These are phyloP conservation scores for Brachypalpus laphriformis DNA, from an alignment of 2,888 invertebrate genomes.

Conservation along the genomic window DNA sequence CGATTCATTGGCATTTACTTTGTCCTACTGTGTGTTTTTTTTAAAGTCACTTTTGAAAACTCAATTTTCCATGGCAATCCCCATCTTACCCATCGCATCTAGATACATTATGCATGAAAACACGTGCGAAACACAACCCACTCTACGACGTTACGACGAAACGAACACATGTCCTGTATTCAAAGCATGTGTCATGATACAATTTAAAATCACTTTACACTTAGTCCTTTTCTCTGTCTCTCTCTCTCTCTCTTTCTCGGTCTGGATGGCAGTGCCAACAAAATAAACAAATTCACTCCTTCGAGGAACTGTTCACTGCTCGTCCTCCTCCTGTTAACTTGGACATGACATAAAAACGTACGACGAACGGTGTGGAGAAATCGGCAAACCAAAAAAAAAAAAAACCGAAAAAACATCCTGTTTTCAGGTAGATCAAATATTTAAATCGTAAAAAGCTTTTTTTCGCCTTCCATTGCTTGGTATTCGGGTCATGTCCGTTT, in stretches of 20 bases:
- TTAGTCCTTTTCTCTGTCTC: slow-evolving; percentile 42
- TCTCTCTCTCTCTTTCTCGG: neutral
- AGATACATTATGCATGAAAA: slow-evolving; percentile 50
- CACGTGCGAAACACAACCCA: slow-evolving; percentile 52
- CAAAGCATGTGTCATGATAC: slow-evolving; percentile 73
- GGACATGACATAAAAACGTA: slow-evolving; percentile 65
- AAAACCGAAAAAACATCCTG: slow-evolving; percentile 17
- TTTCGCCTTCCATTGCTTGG: slow-evolving; percentile 24
- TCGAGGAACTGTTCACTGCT: slow-evolving; percentile 19
- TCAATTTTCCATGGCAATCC: slow-evolving; percentile 17
- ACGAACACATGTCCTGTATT: slow-evolving; percentile 60
- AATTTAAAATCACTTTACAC: slow-evolving; percentile 74
- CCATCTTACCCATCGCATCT: neutral
- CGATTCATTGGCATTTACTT: slow-evolving; percentile 53
- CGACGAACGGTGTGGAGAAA: slow-evolving; percentile 1
- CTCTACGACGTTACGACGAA: neutral
- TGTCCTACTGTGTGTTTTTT: slow-evolving; percentile 5
- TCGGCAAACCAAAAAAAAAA: slow-evolving; percentile 10
- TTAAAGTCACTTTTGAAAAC: slow-evolving; percentile 29
- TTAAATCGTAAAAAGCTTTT: slow-evolving; percentile 65
- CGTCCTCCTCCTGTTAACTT: slow-evolving; percentile 8
- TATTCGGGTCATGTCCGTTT: slow-evolving; percentile 69
- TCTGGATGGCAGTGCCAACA: neutral
- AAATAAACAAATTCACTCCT: slow-evolving; percentile 66
- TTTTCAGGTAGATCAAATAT: slow-evolving; percentile 72